Percentiles rank a stretch among this genome's conserved stretches.
phyloP scores from a whole-genome alignment of 1,140 invertebrate species.

The Heliconius hewitsoni region DNA sequence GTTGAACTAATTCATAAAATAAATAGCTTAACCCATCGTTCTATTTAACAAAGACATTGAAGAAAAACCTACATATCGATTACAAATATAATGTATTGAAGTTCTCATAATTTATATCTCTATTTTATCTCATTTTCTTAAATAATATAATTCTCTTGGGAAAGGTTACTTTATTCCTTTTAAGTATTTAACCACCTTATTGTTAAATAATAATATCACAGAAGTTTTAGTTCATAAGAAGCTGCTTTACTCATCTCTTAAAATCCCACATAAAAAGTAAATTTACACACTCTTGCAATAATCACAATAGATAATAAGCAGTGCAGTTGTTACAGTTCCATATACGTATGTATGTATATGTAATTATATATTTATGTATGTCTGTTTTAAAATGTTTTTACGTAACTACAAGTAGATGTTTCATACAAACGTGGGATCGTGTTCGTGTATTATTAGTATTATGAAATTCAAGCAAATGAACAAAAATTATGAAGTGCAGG shows the following conservation, averaged over 20 bases:
- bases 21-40: too few relatives aligned
- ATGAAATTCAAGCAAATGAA: neutral
- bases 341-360: neutral
- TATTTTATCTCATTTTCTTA: neutral
- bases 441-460: neutral
- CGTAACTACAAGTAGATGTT: neutral
- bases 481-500: neutral
- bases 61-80: neutral
- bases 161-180: neutral
- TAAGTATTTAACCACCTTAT: neutral
- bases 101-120: neutral
- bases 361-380: neutral
- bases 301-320: conserved; percentile 7
- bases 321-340: neutral
- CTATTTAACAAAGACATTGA: too few relatives aligned
- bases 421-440: neutral
- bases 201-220: neutral
- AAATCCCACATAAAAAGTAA: neutral
- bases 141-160: neutral
- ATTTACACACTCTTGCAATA: neutral
- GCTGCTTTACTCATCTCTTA: neutral
- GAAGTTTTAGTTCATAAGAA: neutral
- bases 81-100: neutral
- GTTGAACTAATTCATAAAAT: too few relatives aligned
- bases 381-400: neutral